A percentile compares a stretch with the other conserved stretches of the same genome.
Conservation (phyloP, 2,113 vertebrate species). For the Halichoeres trimaculatus region DNA sequence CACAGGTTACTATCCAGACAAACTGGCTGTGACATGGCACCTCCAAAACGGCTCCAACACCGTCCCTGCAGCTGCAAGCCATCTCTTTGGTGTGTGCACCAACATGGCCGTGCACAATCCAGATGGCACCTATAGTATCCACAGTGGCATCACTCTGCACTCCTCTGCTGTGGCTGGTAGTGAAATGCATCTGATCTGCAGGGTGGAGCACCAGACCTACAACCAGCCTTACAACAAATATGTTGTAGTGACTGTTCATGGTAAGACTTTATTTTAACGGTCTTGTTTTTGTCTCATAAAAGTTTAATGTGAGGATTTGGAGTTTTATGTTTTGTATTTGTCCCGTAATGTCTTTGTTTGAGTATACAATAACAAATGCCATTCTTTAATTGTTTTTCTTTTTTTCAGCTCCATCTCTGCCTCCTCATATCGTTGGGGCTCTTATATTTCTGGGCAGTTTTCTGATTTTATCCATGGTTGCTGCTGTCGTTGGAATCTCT, state of each 20-base stretch:
- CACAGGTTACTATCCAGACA: conserved; percentile 68
- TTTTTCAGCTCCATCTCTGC: conserved; percentile 40
- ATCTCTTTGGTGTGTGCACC: conserved; percentile 59
- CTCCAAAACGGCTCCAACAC: conserved; percentile 28
- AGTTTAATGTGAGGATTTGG: no score
- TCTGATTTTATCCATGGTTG: conserved; percentile 19
- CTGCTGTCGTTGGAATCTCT: conserved; percentile 25
- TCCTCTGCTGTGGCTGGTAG: conserved; percentile 26
- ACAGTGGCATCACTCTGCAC: conserved; percentile 65
- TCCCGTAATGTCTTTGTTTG: no score
- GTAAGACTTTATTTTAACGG: conserved; percentile 41
- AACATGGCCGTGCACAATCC: conserved; percentile 41
- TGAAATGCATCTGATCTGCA: conserved; percentile 59
- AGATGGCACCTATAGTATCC: conserved; percentile 64
- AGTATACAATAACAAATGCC: no score
- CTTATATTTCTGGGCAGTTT: background rate
- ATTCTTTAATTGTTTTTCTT: background rate
- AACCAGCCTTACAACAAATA: conserved; percentile 31
- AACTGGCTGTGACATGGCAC: conserved; percentile 62
- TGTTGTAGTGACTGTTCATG: conserved; percentile 60
- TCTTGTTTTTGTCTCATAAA: background rate
- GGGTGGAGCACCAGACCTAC: conserved; percentile 69
- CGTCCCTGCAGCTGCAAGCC: background rate
- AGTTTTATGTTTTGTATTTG: no score
- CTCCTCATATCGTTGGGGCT: background rate